A percentile compares a stretch with the other conserved stretches of the same genome.
These are phyloP conservation scores for Cheilosia soror DNA, from an alignment of 2,888 invertebrate species.

Conservation along the genomic window DNA sequence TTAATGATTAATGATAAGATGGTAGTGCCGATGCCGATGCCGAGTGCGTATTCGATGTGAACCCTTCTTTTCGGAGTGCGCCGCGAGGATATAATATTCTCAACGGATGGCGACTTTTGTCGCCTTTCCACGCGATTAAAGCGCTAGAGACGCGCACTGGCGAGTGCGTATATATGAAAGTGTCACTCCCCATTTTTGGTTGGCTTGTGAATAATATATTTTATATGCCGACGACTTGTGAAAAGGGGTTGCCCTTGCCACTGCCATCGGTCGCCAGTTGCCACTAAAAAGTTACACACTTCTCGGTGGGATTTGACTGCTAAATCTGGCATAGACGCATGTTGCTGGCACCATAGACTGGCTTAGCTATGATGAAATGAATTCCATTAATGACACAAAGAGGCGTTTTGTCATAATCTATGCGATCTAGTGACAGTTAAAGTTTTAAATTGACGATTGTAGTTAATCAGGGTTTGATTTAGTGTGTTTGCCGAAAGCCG, in stretches of 20 bases:
- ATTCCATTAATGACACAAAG: slow-evolving; percentile 57
- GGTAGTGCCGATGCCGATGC: not conserved
- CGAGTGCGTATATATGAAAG: slow-evolving; percentile 51
- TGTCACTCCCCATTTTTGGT: slow-evolving; percentile 68
- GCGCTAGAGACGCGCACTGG: slow-evolving; percentile 50
- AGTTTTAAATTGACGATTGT: slow-evolving; percentile 61
- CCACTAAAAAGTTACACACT: slow-evolving; percentile 24
- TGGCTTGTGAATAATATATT: slow-evolving; percentile 62
- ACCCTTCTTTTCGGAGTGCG: slow-evolving; percentile 58
- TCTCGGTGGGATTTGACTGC: slow-evolving; percentile 42
- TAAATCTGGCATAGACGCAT: slow-evolving; percentile 56
- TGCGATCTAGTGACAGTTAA: slow-evolving; percentile 44
- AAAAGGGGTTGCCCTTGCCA: slow-evolving; percentile 60
- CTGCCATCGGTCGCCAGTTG: not conserved
- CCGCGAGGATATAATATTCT: slow-evolving; percentile 56
- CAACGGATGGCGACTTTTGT: slow-evolving; percentile 79
- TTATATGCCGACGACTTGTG: slow-evolving; percentile 44
- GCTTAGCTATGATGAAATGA: slow-evolving; percentile 67
- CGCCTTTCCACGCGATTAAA: slow-evolving; percentile 84
- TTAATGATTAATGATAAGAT: slow-evolving; percentile 75
- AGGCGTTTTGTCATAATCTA: slow-evolving; percentile 71
- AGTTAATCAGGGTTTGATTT: slow-evolving; percentile 59
- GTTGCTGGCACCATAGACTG: slow-evolving; percentile 51
- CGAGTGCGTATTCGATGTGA: slow-evolving; percentile 24
- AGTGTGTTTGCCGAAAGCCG: not conserved